A percentile compares a stretch with the other conserved stretches of the same genome.
Evolutionary conservation across 2,113 vertebrate genomes (phyloP).

Genomic region (Ivindomyrus marchei): DNA sequence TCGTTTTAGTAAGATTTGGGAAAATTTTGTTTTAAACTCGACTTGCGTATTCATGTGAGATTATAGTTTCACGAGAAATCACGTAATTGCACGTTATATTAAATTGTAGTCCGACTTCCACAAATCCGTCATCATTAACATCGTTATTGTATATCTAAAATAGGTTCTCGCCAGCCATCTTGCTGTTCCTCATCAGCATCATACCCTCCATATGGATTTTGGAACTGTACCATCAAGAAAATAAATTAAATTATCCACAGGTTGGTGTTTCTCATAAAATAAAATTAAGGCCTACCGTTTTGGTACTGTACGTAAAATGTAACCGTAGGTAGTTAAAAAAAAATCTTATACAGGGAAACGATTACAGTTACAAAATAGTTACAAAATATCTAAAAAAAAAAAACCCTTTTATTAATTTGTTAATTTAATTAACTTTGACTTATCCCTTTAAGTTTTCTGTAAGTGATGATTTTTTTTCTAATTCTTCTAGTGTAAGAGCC

Average conservation of each 20-base stretch:
- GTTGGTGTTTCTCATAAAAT: conserved; percentile 29
- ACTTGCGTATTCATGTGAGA: background rate
- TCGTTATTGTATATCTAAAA: background rate
- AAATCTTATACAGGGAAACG: background rate
- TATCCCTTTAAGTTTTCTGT: background rate
- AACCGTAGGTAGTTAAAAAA: background rate
- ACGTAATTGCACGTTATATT: background rate
- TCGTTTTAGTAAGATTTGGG: background rate
- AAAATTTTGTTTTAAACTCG: background rate
- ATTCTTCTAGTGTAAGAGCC: conserved; percentile 28
- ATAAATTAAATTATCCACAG: conserved; percentile 28
- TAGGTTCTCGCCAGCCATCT: conserved; percentile 86
- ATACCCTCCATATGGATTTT: conserved; percentile 91
- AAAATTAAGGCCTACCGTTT: background rate
- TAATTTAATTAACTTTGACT: background rate
- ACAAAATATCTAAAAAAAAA: background rate
- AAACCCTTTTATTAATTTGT: background rate
- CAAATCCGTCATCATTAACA: conserved; percentile 29
- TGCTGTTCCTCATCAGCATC: conserved; percentile 84
- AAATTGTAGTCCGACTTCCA: background rate
- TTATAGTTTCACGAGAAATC: background rate
- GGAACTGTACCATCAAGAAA: conserved; percentile 67
- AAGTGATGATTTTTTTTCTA: background rate
- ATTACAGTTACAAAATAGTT: too few species aligned
- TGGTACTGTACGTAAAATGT: background rate